Evolutionary conservation across 2,797 vertebrate species (phyloP), one percentile per base, ranked within the genome.

Genomic region (Pogonophryne albipinna): DNA sequence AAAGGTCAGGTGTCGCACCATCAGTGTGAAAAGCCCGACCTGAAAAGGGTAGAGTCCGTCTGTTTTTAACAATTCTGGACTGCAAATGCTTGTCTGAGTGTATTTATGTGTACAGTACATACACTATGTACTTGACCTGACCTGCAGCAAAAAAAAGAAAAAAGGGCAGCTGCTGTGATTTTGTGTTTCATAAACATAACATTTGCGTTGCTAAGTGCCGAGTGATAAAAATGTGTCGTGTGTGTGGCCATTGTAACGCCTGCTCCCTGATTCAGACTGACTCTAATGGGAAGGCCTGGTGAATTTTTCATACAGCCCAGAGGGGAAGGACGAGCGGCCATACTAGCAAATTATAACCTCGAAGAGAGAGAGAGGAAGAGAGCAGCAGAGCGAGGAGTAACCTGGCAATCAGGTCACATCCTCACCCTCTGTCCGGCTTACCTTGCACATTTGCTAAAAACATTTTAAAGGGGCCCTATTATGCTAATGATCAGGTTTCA

Each of bases 241-340:
- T 49, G 72, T 74, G 76, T 75, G 77, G 71, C 78, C 78, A 2
- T n/a, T 90, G 82, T 73, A 46, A 85, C 83, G 85, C 83, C 75
- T 86, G 77, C 79, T 75, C 87, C 86, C 89, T 96, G 95, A 96
- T 96, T 95, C 89, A 86, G 91, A 94, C 86, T 95, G 96, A 97
- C 96, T 96, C 94, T 96, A 97, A 97, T 97, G 96, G 96, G 92
- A 91, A 87, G 91, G 92, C 93, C 94, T 96, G 94, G 96, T 97
- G 96, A 97, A 97, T 97, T 95, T 96, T 97, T 97, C 93, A 97
- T 96, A 85, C 90, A 83, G 95, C 96, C 96, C 94, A 95, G 93
- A 95, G 96, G 96, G 93, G 91, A 47, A 88, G 81, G 88, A 93
- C 89, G 90, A 94, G 91, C 83, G 85, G 92, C 92, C 91, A 91